Base-by-base conservation (phyloP, 2,113 vertebrate species). In the Aspidoscelis tigris region DNA sequence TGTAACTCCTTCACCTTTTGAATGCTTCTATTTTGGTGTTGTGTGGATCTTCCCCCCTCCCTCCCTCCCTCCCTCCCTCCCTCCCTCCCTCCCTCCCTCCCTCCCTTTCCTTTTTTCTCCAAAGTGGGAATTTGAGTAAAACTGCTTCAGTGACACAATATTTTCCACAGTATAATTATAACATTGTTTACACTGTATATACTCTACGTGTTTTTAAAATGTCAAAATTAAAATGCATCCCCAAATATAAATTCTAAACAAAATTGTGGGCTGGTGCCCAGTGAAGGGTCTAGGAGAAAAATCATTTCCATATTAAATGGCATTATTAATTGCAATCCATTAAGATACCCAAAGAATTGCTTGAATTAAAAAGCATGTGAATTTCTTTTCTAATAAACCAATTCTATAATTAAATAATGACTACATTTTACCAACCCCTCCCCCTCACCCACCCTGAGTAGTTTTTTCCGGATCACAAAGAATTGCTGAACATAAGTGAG, bases 311-410 rank as follows among this genome's bases (percentile, higher is more conserved):
- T 68, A 55, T 73, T 85, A 24, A 43, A 90, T 80, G 69, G 77
- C 84, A 92, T 68, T 61, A 70, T 86, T 72, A 77, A 71, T 78
- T 78, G 61, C 78, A 89, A 87, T 86, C 78, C 76, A 83, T 87
- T 78, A 58, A 86, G 76, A 75, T 65, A 16, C 68, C 74, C 76
- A 84, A 88, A 88, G 78, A 26, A 12, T 71, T 80, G 16, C 79
- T 68, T 84, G 53, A 81, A 66, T 66, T 7, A 83, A 74, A 82
- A 82, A 72, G 70, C 26, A 47, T 83, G 5, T 2, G 76, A 76
- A 84, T 1, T 66, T 2, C 41, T 88, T 53, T 85, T 14, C 47
- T 76, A 72, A 85, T 66, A 80, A 74, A 72, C 33, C n/a, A 71
- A 90, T 87, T 89, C 18, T 53, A 79, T 24, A 83, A 39, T 82